These are phyloP conservation scores for Aleiodes sp. DNA, from an alignment of 1,140 invertebrate genomes.

Conservation along the genomic window DNA sequence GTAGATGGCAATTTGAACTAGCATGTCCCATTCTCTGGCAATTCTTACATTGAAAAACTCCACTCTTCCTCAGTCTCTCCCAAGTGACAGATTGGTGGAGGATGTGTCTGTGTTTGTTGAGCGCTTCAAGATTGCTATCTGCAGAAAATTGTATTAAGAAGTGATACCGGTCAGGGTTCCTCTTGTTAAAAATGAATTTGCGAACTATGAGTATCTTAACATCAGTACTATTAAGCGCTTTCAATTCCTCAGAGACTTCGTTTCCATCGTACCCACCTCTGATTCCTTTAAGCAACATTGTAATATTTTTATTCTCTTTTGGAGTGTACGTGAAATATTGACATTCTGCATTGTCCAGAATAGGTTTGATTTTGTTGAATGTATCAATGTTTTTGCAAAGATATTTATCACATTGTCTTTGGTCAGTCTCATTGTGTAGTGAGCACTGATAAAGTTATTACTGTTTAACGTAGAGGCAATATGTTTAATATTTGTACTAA, in stretches of 20 bases:
- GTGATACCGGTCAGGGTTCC: not conserved
- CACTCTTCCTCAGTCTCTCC: conserved; percentile 11
- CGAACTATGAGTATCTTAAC: not conserved
- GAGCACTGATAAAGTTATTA: too few relatives aligned
- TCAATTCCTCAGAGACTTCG: conserved; percentile 19
- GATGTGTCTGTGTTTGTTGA: not conserved
- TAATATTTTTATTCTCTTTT: conserved; percentile 15
- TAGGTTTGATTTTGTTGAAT: not conserved
- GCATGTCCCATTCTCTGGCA: conserved; percentile 29
- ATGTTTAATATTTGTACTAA: too few relatives aligned
- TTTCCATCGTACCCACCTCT: conserved; percentile 5
- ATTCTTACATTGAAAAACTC: conserved; percentile 15
- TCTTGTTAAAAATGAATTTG: conserved; percentile 12
- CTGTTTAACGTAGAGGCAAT: too few relatives aligned
- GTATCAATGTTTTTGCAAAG: not conserved
- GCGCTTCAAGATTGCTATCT: not conserved
- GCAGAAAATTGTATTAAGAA: not conserved
- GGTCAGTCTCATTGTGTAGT: not conserved
- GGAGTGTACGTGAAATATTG: conserved; percentile 27
- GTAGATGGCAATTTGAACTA: conserved; percentile 9
- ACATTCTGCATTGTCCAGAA: not conserved
- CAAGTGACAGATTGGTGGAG: conserved; percentile 20
- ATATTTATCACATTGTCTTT: not conserved
- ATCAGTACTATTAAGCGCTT: not conserved
- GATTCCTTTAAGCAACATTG: conserved; percentile 25